phyloP scores from a whole-genome alignment of 2,113 vertebrate species.

The Nerophis lumbriciformis region DNA sequence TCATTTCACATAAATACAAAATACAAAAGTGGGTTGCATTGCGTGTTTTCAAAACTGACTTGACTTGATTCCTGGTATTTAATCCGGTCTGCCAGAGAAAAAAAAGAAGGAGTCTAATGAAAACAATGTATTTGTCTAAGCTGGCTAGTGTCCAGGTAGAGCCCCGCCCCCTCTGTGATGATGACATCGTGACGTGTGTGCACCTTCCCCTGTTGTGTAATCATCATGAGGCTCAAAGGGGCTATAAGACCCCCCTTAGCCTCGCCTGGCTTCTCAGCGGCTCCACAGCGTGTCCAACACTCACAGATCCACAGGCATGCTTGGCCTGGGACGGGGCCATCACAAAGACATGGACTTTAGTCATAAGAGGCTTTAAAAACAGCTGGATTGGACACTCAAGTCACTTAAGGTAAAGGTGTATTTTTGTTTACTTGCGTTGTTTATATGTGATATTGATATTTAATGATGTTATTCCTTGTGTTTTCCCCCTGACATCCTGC shows the following conservation, averaged over 20 bases:
- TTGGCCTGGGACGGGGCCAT: conserved; percentile 12
- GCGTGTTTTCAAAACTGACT: conserved; percentile 23
- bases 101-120: conserved; percentile 7
- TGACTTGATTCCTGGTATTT: conserved; percentile 45
- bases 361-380: conserved; percentile 30
- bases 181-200: conserved; percentile 47
- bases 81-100: conserved; percentile 8
- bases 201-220: conserved; percentile 56
- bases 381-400: conserved; percentile 15
- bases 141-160: conserved; percentile 55
- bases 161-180: conserved; percentile 40
- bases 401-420: conserved; percentile 42
- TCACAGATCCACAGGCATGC: conserved; percentile 22
- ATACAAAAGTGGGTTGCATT: too few relatives aligned
- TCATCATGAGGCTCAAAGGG: conserved; percentile 35
- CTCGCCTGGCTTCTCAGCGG: conserved; percentile 56
- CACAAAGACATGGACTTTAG: conserved; percentile 43
- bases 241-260: conserved; percentile 53
- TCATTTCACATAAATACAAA: too few relatives aligned
- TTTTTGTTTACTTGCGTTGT: not conserved
- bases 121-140: conserved; percentile 13
- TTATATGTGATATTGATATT: not conserved
- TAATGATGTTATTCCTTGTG: conserved; percentile 1
- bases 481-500: not conserved
- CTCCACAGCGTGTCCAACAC: conserved; percentile 14